Conservation (phyloP, 2,113 vertebrate species). For the Tupaia tana region DNA sequence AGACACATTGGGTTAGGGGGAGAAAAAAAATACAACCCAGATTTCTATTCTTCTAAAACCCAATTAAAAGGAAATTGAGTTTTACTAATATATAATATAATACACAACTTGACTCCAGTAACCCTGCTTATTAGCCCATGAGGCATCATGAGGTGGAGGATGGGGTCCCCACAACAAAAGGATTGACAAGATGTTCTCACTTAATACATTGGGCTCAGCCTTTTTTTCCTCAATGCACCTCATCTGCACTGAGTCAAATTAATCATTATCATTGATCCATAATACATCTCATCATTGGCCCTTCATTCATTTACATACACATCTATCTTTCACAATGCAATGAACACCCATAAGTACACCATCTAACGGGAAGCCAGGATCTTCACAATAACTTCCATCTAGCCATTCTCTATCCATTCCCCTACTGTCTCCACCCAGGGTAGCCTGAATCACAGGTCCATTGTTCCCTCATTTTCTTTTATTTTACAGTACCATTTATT, state of each 20-base stretch:
- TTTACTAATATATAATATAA: neutral
- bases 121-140: neutral
- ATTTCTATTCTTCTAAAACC: conserved; percentile 31
- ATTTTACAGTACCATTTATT: neutral
- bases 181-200: neutral
- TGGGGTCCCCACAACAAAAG: neutral
- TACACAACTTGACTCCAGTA: neutral
- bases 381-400: neutral
- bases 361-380: neutral
- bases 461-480: neutral
- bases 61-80: conserved; percentile 16
- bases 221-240: neutral
- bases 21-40: neutral
- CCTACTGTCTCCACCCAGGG: neutral
- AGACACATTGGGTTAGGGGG: neutral
- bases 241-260: conserved; percentile 1
- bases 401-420: neutral
- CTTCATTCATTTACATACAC: neutral
- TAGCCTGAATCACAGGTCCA: neutral
- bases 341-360: neutral
- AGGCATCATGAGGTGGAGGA: neutral
- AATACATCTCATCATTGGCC: neutral
- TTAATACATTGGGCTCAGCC: neutral
- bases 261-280: neutral
- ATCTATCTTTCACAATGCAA: neutral